These are phyloP conservation scores for Drosophila sturtevanti DNA, from an alignment of 1,140 invertebrate genomes.

Conservation along the genomic window DNA sequence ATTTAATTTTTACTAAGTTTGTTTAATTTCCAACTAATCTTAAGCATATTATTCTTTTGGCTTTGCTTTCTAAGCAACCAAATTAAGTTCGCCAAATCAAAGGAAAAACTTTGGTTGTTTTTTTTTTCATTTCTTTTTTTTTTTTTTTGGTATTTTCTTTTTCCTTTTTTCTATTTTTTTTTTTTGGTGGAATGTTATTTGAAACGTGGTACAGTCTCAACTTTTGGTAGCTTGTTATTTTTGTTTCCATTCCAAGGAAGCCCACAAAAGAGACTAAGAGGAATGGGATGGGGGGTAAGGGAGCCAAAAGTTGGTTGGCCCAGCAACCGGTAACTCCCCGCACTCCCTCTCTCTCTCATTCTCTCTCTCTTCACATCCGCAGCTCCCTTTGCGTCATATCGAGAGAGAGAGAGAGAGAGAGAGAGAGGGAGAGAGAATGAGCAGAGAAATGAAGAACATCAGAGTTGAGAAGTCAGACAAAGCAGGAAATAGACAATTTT, in stretches of 20 bases:
- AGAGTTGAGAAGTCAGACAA: constrained; percentile 42
- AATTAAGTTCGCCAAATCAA: constrained; percentile 31
- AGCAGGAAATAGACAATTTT: constrained; percentile 77
- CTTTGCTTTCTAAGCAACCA: constrained; percentile 14
- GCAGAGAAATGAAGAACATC: constrained; percentile 8
- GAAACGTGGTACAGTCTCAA: constrained; percentile 32
- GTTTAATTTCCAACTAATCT: constrained; percentile 1
- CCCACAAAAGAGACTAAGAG: not conserved
- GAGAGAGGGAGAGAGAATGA: not conserved
- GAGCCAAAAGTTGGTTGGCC: constrained; percentile 19
- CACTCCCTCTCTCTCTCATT: no score
- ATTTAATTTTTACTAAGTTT: not conserved
- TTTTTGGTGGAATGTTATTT: constrained; percentile 39
- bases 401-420: not conserved
- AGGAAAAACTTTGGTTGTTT: constrained; percentile 1
- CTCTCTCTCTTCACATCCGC: constrained; percentile 2
- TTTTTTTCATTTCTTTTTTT: constrained; percentile 17
- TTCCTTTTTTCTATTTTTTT: constrained; percentile 23
- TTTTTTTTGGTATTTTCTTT: constrained; percentile 4
- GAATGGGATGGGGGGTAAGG: not conserved
- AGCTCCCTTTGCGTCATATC: not conserved
- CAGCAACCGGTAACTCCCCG: constrained; percentile 9
- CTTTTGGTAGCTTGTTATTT: constrained; percentile 46
- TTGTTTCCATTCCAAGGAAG: constrained; percentile 14
- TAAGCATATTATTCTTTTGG: not conserved